Percentiles rank a stretch among this genome's conserved stretches.
Evolutionary conservation across 2,113 vertebrate species (phyloP).

Genomic region (Otocyon megalotis): DNA sequence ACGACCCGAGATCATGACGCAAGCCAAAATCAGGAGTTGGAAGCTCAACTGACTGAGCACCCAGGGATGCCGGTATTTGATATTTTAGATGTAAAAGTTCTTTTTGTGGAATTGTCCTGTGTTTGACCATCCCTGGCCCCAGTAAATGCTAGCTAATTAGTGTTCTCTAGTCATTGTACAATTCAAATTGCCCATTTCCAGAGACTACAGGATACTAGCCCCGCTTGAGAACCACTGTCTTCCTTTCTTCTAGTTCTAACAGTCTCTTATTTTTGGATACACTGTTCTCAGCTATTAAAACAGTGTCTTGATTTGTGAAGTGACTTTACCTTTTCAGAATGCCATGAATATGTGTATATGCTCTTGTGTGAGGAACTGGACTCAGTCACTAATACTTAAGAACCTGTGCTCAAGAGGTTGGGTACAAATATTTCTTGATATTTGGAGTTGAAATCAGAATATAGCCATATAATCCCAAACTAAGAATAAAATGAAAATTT

Average conservation of each 20-base stretch:
- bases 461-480: not conserved
- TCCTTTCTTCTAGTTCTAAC: not conserved
- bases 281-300: not conserved
- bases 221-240: not conserved
- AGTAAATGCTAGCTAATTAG: not conserved
- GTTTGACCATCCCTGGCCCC: not conserved
- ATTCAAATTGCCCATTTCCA: not conserved
- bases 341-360: not conserved
- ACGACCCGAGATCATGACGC: not conserved
- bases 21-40: not conserved
- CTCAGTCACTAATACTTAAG: not conserved
- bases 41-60: not conserved
- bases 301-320: not conserved
- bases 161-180: not conserved
- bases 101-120: not conserved
- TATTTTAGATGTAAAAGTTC: not conserved
- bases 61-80: not conserved
- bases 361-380: not conserved
- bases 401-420: not conserved
- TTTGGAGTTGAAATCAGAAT: not conserved
- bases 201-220: not conserved
- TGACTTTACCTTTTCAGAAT: not conserved
- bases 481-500: not conserved
- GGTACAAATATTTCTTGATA: not conserved
- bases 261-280: not conserved